Evolutionary conservation across 2,888 invertebrate genomes (phyloP).

Genomic region (Nymphalis c-album): DNA sequence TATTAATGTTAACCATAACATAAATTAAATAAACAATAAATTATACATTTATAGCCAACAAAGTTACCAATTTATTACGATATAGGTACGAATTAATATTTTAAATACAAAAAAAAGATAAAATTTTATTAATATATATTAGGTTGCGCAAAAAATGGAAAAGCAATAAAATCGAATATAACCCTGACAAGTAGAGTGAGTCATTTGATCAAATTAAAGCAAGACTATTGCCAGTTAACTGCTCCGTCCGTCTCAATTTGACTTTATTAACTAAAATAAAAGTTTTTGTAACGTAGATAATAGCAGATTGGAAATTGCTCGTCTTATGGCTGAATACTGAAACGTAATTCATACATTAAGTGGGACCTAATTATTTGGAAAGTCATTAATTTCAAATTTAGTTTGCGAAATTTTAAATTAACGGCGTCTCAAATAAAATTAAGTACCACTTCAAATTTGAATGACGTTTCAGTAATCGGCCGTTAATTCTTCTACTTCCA

Average conservation of each 20-base stretch:
- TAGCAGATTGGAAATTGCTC: no score
- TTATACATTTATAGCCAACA: conserved; percentile 28
- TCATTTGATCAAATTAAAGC: not conserved
- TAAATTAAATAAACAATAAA: conserved; percentile 32
- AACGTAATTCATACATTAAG: no score
- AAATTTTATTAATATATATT: not conserved
- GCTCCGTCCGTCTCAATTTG: not conserved
- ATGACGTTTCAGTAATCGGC: no score
- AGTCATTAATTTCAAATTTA: no score
- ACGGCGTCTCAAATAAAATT: no score
- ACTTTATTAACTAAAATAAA: no score
- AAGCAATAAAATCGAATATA: conserved; percentile 11
- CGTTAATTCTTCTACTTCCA: no score
- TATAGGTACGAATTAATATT: conserved; percentile 10
- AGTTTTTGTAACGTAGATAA: no score
- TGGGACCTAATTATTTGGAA: no score
- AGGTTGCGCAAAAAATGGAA: conserved; percentile 7
- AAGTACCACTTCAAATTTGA: no score
- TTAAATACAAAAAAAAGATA: not conserved
- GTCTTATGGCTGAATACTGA: no score
- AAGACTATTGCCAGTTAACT: not conserved
- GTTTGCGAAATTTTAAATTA: no score
- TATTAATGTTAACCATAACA: conserved; percentile 19
- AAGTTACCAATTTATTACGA: conserved; percentile 26
- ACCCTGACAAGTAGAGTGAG: conserved; percentile 3